phyloP scores from a whole-genome alignment of 2,888 invertebrate species.

The Folsomia manolachei region DNA sequence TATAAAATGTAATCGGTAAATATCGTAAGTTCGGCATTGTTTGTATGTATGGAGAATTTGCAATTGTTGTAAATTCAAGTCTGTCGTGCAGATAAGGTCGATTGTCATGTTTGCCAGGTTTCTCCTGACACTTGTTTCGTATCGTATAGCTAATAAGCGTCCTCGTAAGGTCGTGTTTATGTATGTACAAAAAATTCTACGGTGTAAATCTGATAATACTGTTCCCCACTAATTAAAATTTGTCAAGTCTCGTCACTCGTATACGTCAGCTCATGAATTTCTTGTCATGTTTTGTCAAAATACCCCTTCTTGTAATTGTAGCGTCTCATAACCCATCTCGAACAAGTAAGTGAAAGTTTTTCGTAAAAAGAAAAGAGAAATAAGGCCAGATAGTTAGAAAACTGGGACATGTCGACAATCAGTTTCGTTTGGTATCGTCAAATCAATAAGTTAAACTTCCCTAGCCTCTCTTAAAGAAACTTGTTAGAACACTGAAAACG shows the following conservation, averaged over 20 bases:
- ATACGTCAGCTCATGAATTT: too few species aligned
- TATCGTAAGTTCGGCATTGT: background rate
- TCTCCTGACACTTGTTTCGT: background rate
- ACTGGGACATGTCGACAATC: background rate
- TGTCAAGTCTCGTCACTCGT: background rate
- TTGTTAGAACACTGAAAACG: slow-evolving; percentile 49
- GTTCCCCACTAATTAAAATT: background rate
- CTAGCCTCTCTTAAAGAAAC: slow-evolving; percentile 33
- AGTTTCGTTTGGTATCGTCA: too few species aligned
- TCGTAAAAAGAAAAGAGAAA: too few species aligned
- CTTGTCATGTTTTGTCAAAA: too few species aligned
- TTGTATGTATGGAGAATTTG: too few species aligned
- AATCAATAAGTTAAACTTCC: background rate
- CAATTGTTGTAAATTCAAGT: too few species aligned
- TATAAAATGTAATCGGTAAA: background rate
- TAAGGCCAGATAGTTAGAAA: too few species aligned
- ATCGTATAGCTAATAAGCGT: slow-evolving; percentile 6
- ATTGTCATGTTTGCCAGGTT: too few species aligned
- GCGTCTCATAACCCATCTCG: too few species aligned
- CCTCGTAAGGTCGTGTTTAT: background rate
- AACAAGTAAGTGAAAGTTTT: too few species aligned
- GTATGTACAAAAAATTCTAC: background rate
- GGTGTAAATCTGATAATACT: too few species aligned
- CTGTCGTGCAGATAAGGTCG: background rate
- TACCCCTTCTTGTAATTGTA: too few species aligned